A percentile compares a stretch with the other conserved stretches of the same genome.
phyloP scores from a whole-genome alignment of 1,140 invertebrate genomes.

The Papilio dardanus region DNA sequence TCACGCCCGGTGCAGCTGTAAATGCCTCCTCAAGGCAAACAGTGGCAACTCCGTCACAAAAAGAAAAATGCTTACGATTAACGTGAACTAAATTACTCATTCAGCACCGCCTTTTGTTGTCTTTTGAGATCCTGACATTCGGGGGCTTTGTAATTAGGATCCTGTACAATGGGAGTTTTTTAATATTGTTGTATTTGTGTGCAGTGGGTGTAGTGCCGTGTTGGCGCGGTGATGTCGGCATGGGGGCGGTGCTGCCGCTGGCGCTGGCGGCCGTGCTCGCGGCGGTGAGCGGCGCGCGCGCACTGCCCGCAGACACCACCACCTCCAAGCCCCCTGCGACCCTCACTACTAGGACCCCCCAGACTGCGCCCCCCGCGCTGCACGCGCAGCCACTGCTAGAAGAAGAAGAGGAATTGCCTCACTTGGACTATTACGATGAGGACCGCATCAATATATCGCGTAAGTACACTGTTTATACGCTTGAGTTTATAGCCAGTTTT shows the following conservation, averaged over 20 bases:
- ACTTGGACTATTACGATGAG: conserved; percentile 74
- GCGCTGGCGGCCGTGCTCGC: conserved; percentile 68
- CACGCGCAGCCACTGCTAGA: conserved; percentile 47
- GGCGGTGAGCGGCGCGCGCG: conserved; percentile 67
- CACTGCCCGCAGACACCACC: conserved; percentile 37
- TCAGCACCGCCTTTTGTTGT: too few relatives aligned
- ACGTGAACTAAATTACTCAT: too few relatives aligned
- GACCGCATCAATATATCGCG: conserved; percentile 73
- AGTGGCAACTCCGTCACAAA: too few relatives aligned
- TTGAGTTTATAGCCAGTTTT: not conserved
- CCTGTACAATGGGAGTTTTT: too few relatives aligned
- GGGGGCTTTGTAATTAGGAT: too few relatives aligned
- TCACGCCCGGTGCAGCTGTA: too few relatives aligned
- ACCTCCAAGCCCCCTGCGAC: conserved; percentile 68
- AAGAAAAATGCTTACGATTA: too few relatives aligned
- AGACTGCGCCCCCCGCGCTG: conserved; percentile 45
- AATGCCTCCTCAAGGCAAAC: too few relatives aligned
- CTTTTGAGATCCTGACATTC: too few relatives aligned
- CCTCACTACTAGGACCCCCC: conserved; percentile 47
- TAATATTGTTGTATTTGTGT: too few relatives aligned
- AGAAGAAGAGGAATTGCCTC: conserved; percentile 60
- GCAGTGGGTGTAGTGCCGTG: conserved; percentile 51
- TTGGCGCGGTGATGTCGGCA: conserved; percentile 76
- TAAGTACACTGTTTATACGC: conserved; percentile 41
- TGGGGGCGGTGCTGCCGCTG: conserved; percentile 70